Conservation (phyloP, 2,113 vertebrate genomes). For the Platycercus adscitus region DNA sequence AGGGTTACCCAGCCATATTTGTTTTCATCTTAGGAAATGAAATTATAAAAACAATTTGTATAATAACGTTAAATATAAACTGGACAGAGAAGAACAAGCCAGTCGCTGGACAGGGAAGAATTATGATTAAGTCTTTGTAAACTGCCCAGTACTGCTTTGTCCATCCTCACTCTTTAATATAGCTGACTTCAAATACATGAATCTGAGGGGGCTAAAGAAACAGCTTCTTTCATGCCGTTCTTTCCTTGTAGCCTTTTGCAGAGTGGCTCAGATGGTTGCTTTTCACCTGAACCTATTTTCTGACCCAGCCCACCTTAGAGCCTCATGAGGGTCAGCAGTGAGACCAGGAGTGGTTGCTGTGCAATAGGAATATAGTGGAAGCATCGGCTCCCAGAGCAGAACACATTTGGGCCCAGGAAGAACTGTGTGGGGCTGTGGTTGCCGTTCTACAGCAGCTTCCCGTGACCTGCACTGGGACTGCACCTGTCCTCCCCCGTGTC, state of each 20-base stretch:
- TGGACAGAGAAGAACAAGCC: not conserved
- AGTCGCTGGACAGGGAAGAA: not conserved
- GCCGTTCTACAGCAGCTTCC: not conserved
- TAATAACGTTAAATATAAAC: not conserved
- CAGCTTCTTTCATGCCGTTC: not conserved
- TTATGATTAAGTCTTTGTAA: not conserved
- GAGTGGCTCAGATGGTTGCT: not conserved
- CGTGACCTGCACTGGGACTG: not conserved
- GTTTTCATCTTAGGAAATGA: constrained; percentile 1
- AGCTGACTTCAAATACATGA: not conserved
- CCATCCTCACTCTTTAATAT: not conserved
- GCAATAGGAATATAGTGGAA: no score
- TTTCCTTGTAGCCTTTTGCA: not conserved
- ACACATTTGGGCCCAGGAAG: not conserved
- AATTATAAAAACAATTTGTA: not conserved
- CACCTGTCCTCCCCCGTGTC: not conserved
- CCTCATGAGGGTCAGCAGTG: not conserved
- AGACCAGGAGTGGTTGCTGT: not conserved
- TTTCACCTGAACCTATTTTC: not conserved
- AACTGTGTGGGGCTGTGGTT: fast-evolving
- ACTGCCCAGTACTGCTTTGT: not conserved
- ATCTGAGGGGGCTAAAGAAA: not conserved
- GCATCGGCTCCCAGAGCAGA: not conserved
- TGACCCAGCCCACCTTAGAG: not conserved
- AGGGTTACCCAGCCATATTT: not conserved